These are phyloP conservation scores for Machimus rusticus DNA, from an alignment of 2,888 invertebrate species.

Conservation along the genomic window DNA sequence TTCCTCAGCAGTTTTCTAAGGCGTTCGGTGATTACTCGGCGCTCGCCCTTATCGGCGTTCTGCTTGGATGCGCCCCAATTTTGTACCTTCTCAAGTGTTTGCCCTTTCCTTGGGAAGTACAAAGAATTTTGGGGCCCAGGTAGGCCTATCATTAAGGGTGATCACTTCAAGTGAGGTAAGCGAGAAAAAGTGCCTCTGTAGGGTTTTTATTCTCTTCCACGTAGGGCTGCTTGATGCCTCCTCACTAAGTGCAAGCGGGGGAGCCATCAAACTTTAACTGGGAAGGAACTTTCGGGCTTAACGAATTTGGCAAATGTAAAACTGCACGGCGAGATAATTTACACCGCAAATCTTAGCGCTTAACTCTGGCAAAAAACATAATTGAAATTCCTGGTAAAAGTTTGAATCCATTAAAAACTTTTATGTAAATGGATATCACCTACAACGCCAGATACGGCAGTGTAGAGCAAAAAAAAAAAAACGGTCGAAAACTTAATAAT, in stretches of 20 bases:
- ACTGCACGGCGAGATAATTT: constrained; percentile 28
- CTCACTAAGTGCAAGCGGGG: not conserved
- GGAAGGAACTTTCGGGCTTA: not conserved
- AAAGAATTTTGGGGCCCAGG: constrained; percentile 34
- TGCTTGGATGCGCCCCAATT: constrained; percentile 46
- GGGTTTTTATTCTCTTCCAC: not conserved
- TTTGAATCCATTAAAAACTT: constrained; percentile 49
- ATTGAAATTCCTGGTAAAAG: constrained; percentile 45
- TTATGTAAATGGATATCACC: constrained; percentile 48
- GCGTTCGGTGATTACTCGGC: constrained; percentile 37
- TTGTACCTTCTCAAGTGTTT: constrained; percentile 48
- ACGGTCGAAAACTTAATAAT: constrained; percentile 44
- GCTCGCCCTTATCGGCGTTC: constrained; percentile 47
- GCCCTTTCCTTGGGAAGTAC: constrained; percentile 36
- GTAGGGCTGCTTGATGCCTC: not conserved
- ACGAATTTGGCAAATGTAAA: not conserved
- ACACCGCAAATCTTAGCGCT: constrained; percentile 33
- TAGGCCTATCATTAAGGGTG: constrained; percentile 43
- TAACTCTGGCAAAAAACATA: constrained; percentile 22
- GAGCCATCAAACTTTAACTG: not conserved
- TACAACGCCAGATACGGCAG: constrained; percentile 41
- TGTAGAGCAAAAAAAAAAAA: constrained; percentile 35
- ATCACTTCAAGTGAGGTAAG: constrained; percentile 39
- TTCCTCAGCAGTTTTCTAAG: constrained; percentile 46
- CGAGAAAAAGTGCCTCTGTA: not conserved